Percentiles rank a stretch among this genome's conserved stretches.
phyloP scores from a whole-genome alignment of 2,888 invertebrate species.

The Artemia sinica region DNA sequence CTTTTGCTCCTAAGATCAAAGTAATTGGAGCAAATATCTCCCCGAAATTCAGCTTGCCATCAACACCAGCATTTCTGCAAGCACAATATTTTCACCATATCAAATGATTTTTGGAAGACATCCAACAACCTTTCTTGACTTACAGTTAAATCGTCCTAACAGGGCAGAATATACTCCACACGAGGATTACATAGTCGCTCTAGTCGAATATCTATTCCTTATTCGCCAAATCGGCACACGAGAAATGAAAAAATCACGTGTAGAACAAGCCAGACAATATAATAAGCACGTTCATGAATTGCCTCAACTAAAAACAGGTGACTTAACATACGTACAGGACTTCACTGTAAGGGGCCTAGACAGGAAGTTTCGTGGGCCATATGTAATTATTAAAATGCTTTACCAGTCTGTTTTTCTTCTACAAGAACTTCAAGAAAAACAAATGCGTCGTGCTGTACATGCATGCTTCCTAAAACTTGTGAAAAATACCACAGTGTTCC shows the following conservation, averaged over 20 bases:
- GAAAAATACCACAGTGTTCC: no score
- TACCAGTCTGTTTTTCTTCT: no score
- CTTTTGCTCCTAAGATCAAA: background rate
- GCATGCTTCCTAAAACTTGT: no score
- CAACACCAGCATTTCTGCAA: background rate
- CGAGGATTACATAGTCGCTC: no score
- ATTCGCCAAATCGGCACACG: background rate
- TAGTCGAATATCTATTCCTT: background rate
- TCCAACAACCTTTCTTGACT: background rate
- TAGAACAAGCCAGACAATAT: background rate
- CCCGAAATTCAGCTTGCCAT: background rate
- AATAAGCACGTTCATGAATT: background rate
- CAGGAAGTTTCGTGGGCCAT: background rate
- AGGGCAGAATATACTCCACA: background rate
- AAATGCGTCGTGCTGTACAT: no score
- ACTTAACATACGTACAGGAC: background rate
- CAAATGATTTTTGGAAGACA: no score
- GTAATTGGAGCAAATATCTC: background rate
- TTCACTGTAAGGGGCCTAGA: conserved; percentile 1
- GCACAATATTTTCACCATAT: background rate
- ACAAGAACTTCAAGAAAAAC: no score
- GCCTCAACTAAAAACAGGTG: background rate
- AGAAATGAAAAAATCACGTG: background rate
- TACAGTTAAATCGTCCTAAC: background rate
- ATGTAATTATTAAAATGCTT: background rate